Evolutionary conservation across 2,888 invertebrate species (phyloP).

Genomic region (Drosophila fungiperda): DNA sequence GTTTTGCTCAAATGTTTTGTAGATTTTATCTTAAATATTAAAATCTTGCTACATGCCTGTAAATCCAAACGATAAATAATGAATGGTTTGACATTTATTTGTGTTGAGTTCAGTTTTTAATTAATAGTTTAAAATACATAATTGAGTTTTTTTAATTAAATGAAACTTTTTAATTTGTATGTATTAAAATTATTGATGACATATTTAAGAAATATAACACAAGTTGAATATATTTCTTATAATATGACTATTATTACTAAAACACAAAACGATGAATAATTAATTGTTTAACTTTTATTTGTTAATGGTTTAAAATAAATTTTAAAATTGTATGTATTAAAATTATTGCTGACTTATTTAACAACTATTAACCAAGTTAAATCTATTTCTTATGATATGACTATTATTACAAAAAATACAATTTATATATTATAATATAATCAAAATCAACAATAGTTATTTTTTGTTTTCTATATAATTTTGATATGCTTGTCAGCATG

Average conservation of each 20-base stretch:
- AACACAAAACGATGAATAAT: background rate
- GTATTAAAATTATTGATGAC: background rate
- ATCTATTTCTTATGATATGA: too few relatives aligned
- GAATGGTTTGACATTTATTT: background rate
- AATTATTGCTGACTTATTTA: too few relatives aligned
- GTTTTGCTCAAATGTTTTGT: constrained; percentile 16
- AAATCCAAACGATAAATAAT: background rate
- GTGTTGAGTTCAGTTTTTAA: background rate
- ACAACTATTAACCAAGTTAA: too few relatives aligned
- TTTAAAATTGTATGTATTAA: too few relatives aligned
- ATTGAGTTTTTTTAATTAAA: background rate
- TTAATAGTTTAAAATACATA: background rate
- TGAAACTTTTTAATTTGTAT: background rate
- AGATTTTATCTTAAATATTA: background rate
- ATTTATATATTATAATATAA: background rate
- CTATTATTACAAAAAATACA: too few relatives aligned
- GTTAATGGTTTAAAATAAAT: too few relatives aligned
- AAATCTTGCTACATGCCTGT: background rate
- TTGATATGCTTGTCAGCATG: background rate
- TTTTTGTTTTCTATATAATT: background rate
- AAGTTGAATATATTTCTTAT: too few relatives aligned
- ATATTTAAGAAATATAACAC: too few relatives aligned
- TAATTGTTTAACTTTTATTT: too few relatives aligned
- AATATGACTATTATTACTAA: too few relatives aligned
- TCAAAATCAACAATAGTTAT: background rate